phyloP scores from a whole-genome alignment of 2,797 vertebrate species.

The Etheostoma perlongum region DNA sequence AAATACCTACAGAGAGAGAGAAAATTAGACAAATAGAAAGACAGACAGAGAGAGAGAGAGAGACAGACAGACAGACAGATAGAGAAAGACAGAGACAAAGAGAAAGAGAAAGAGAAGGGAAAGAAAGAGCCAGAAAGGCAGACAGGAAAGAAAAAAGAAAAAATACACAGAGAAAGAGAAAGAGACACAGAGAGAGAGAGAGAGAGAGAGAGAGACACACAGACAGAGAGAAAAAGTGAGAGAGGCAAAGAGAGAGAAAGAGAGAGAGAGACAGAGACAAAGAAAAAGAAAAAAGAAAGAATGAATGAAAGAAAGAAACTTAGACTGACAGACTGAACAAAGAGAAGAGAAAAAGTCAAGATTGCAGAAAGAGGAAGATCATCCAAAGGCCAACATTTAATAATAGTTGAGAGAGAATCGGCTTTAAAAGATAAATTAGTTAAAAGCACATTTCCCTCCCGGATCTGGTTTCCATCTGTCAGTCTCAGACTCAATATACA shows the following conservation, averaged over 20 bases:
- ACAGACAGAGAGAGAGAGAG: too few relatives aligned
- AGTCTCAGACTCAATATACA: neutral
- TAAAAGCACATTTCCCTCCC: neutral
- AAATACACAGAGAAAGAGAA: too few relatives aligned
- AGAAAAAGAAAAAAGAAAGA: neutral
- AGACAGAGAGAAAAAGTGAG: neutral
- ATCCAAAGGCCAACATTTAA: slow-evolving; percentile 37
- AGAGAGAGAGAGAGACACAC: too few relatives aligned
- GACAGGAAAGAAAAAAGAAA: neutral
- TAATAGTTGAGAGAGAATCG: slow-evolving; percentile 43
- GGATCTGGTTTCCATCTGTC: slow-evolving; percentile 8
- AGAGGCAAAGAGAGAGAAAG: too few relatives aligned
- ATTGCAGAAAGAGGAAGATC: slow-evolving; percentile 38
- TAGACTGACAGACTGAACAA: slow-evolving; percentile 16
- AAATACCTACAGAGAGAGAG: neutral
- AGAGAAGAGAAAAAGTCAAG: neutral
- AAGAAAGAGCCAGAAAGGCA: too few relatives aligned
- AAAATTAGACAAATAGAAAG: too few relatives aligned
- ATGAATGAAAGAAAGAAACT: neutral
- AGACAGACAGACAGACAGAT: neutral
- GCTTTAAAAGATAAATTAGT: slow-evolving; percentile 39
- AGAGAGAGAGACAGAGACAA: too few relatives aligned
- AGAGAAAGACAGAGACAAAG: neutral
- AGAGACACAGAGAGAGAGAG: too few relatives aligned
- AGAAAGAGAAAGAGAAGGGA: too few relatives aligned